Evolutionary conservation across 2,113 vertebrate genomes (phyloP).

Genomic region (Hippocampus comes): DNA sequence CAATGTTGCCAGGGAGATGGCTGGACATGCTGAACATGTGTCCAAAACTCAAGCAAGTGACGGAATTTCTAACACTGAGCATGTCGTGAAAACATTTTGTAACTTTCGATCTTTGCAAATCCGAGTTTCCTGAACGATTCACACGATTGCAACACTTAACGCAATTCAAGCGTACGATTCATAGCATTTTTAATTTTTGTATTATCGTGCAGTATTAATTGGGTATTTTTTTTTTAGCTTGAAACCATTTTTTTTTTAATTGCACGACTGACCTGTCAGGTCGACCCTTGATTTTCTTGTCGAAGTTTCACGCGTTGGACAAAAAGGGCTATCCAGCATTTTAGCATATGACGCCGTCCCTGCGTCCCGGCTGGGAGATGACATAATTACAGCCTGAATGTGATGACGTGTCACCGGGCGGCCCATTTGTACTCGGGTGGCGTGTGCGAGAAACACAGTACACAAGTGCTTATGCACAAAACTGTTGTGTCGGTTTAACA

Average conservation of each 20-base stretch:
- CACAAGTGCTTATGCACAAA: constrained; percentile 1
- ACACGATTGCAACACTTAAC: neutral
- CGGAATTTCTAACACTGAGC: neutral
- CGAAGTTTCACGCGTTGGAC: constrained; percentile 1
- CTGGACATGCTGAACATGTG: constrained; percentile 19
- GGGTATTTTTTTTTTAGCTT: neutral
- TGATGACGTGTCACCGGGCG: neutral
- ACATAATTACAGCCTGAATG: constrained; percentile 12
- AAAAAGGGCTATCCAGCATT: neutral
- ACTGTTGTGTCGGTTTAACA: neutral
- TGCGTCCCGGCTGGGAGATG: neutral
- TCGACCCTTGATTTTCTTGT: neutral
- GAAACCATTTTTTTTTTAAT: no score
- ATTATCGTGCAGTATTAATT: neutral
- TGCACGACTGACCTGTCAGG: constrained; percentile 9
- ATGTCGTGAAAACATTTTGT: neutral
- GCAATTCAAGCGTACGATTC: neutral
- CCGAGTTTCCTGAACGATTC: neutral
- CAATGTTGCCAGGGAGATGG: constrained; percentile 62
- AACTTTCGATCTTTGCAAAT: no score
- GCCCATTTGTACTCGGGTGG: constrained; percentile 2
- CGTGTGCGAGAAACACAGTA: constrained; percentile 7
- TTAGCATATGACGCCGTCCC: constrained; percentile 4
- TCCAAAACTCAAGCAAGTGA: neutral
- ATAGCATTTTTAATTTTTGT: neutral